Percentiles rank a stretch among this genome's conserved stretches.
Evolutionary conservation across 2,113 vertebrate species (phyloP).

Genomic region (Crypturellus undulatus): DNA sequence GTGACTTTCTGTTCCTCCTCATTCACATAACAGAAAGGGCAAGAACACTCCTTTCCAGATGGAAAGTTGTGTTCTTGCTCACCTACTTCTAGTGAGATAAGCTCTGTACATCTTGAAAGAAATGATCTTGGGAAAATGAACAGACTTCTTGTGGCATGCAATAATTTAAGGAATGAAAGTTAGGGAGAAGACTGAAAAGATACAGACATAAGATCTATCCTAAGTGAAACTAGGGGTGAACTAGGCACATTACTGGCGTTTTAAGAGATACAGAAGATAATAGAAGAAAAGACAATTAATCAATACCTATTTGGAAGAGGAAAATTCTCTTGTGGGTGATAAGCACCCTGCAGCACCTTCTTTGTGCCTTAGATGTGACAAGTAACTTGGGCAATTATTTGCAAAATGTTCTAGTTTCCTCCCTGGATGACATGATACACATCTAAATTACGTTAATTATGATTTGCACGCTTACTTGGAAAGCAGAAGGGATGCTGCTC

Average conservation of each 20-base stretch:
- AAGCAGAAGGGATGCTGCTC: neutral
- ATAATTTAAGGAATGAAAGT: neutral
- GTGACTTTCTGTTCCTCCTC: neutral
- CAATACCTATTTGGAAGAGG: neutral
- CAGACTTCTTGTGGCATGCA: neutral
- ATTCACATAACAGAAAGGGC: neutral
- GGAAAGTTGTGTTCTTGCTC: neutral
- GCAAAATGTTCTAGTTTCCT: neutral
- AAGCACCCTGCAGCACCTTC: neutral
- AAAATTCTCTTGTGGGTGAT: neutral
- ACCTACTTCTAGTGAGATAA: neutral
- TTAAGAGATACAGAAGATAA: neutral
- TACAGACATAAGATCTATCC: neutral
- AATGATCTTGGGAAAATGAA: neutral
- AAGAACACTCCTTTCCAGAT: neutral
- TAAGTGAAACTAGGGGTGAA: neutral
- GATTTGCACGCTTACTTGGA: neutral
- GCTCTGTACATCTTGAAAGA: neutral
- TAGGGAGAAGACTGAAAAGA: neutral
- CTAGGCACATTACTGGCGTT: neutral
- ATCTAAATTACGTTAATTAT: neutral
- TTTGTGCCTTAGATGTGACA: accelerated
- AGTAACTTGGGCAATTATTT: neutral
- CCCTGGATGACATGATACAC: neutral
- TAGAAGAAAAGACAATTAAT: neutral